Conservation (phyloP, 2,888 invertebrate species). For the Antitype chi region DNA sequence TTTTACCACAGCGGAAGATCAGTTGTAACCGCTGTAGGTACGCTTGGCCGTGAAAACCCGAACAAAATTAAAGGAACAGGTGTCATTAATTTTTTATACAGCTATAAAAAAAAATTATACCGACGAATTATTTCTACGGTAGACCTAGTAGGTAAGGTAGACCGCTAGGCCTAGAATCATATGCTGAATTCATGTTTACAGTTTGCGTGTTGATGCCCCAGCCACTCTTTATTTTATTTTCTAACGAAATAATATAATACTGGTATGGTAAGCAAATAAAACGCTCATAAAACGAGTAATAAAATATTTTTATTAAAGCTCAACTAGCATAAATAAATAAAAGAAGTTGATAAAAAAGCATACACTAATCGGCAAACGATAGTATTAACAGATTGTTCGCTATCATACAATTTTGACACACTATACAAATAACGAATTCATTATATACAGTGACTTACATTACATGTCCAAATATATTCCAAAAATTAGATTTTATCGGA, state of each 20-base stretch:
- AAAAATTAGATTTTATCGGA: conserved; percentile 1
- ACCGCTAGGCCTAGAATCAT: too few species aligned
- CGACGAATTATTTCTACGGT: too few species aligned
- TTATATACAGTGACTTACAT: conserved; percentile 59
- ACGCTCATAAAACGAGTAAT: conserved; percentile 79
- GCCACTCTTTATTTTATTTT: not conserved
- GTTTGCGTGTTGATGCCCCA: too few species aligned
- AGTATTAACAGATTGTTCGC: conserved; percentile 63
- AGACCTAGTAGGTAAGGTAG: too few species aligned
- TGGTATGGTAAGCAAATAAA: conserved; percentile 66
- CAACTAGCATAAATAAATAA: conserved; percentile 85
- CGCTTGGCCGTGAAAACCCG: too few species aligned
- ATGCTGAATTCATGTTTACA: too few species aligned
- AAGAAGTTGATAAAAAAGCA: conserved; percentile 70
- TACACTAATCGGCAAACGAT: conserved; percentile 64
- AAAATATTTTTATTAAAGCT: conserved; percentile 86
- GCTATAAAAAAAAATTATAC: too few species aligned
- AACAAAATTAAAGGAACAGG: too few species aligned
- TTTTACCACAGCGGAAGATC: too few species aligned
- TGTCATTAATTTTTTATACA: too few species aligned
- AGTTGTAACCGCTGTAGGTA: too few species aligned
- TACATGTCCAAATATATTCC: conserved; percentile 32
- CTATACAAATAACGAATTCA: conserved; percentile 58
- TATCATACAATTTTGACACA: conserved; percentile 64
- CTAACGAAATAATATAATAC: not conserved